Evolutionary conservation across 2,888 invertebrate species (phyloP), one percentile per base, ranked within the genome.

Genomic region (Lypha dubia): DNA sequence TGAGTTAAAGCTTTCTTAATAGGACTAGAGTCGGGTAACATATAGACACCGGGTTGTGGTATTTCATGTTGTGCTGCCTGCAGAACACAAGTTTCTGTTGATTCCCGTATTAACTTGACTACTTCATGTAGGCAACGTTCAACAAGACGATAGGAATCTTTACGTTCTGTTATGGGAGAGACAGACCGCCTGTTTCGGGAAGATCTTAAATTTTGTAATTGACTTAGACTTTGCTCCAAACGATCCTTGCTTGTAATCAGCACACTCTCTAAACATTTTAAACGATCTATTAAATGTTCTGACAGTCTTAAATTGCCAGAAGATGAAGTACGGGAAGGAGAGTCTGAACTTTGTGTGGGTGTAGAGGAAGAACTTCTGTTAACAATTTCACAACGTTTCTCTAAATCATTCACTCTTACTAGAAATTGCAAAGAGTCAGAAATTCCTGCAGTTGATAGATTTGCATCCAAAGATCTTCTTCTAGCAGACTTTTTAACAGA

Each of bases 341-440:
- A 71, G 6, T 83, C 86, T n/a, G 67, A 89, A 70, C 71, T 67
- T 15, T 88, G 87, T 56, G 83, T 88, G 35, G 74, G 88, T 56
- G 62, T 94, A 94, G 87, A 86, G 1, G 88, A 88, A 2, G 87
- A 76, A n/a, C 87, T 87, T 3, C 86, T 73, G 1, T 89, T 87
- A 35, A 94, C 95, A 86, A 94, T 94, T 17, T 95, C 94, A 56
- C 96, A 95, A 92, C 96, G 95, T 87, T 95, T 95, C 92, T 97
- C 97, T 87, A 97, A 92, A 65, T 95, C 95, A 89, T 95, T 96
- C 67, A 97, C 92, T 84, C 96, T 94, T 89, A 96, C 95, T 87
- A 96, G 92, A 89, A 96, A 94, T 92, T 96, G 96, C 94, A 97
- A 95, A 0, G 97, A 95, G 90, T 96, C 96, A 3, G 86, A 79